Percentiles rank a stretch among this genome's conserved stretches.
These are phyloP conservation scores for Pungitius pungitius DNA, from an alignment of 2,113 vertebrate genomes.

Conservation along the genomic window DNA sequence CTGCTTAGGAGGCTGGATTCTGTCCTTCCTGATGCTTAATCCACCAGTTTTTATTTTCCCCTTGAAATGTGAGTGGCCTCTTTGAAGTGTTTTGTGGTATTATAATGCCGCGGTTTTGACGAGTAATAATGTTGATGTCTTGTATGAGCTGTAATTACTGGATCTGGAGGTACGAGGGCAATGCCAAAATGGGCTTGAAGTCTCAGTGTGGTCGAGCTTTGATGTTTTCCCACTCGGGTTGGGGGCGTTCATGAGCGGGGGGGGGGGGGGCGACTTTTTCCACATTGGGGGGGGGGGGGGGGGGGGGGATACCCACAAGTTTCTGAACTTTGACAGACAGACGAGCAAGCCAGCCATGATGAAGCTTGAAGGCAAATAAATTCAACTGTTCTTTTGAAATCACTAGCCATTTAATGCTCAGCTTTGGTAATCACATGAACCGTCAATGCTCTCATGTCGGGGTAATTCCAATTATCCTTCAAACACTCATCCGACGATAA, in stretches of 20 bases:
- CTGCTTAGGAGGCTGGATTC: conserved; percentile 57
- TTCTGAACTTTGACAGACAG: conserved; percentile 53
- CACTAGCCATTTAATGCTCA: conserved; percentile 51
- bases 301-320: conserved; percentile 51
- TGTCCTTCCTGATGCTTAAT: conserved; percentile 72
- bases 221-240: conserved; percentile 57
- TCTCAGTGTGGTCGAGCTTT: conserved; percentile 76
- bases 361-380: conserved; percentile 66
- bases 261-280: conserved; percentile 44
- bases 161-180: conserved; percentile 73
- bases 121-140: conserved; percentile 81
- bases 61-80: conserved; percentile 73
- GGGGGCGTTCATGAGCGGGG: conserved; percentile 6
- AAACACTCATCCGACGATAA: conserved; percentile 49
- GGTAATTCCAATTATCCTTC: conserved; percentile 53
- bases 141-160: conserved; percentile 81
- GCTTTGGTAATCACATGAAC: conserved; percentile 50
- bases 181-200: conserved; percentile 75
- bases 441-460: conserved; percentile 43
- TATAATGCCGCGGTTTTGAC: conserved; percentile 74
- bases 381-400: conserved; percentile 48
- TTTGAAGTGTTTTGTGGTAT: conserved; percentile 78
- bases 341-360: conserved; percentile 60
- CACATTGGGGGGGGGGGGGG: conserved; percentile 41
- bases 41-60: conserved; percentile 76